Percentiles rank a stretch among this genome's conserved stretches.
Evolutionary conservation across 2,888 invertebrate species (phyloP).

Genomic region (Nemapogon koenigi): DNA sequence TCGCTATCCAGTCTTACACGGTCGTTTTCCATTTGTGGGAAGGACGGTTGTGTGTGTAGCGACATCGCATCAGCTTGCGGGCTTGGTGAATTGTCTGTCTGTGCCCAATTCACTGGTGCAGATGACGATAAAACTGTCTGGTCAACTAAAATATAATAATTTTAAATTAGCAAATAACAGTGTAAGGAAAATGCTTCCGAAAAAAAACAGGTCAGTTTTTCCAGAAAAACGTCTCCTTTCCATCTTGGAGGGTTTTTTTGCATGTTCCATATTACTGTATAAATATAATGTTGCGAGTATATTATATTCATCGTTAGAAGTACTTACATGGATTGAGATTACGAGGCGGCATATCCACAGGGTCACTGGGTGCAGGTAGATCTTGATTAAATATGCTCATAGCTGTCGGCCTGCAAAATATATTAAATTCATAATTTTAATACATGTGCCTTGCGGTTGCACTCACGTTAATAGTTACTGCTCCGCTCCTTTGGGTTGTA

Average conservation of each 20-base stretch:
- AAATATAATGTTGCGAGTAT: too few relatives aligned
- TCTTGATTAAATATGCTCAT: constrained; percentile 68
- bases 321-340: constrained; percentile 21
- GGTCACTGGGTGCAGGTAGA: constrained; percentile 66
- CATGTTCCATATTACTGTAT: too few relatives aligned
- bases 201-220: too few relatives aligned
- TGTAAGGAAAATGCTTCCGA: too few relatives aligned
- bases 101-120: constrained; percentile 40
- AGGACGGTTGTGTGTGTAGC: constrained; percentile 32
- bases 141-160: constrained; percentile 21
- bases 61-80: constrained; percentile 25
- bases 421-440: too few relatives aligned
- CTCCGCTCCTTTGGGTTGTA: too few relatives aligned
- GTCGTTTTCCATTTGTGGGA: constrained; percentile 24
- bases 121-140: constrained; percentile 40
- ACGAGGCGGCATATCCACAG: constrained; percentile 67
- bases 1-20: constrained; percentile 53
- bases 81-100: constrained; percentile 26
- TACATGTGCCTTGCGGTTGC: too few relatives aligned
- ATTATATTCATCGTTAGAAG: too few relatives aligned
- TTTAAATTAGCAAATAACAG: too few relatives aligned
- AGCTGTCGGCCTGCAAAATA: constrained; percentile 63
- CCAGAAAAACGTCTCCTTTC: too few relatives aligned
- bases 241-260: too few relatives aligned
- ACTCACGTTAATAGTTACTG: too few relatives aligned